Percentiles rank a stretch among this genome's conserved stretches.
Evolutionary conservation across 2,113 vertebrate species (phyloP).

Genomic region (western clawed frog (Xenopus tropicalis)): DNA sequence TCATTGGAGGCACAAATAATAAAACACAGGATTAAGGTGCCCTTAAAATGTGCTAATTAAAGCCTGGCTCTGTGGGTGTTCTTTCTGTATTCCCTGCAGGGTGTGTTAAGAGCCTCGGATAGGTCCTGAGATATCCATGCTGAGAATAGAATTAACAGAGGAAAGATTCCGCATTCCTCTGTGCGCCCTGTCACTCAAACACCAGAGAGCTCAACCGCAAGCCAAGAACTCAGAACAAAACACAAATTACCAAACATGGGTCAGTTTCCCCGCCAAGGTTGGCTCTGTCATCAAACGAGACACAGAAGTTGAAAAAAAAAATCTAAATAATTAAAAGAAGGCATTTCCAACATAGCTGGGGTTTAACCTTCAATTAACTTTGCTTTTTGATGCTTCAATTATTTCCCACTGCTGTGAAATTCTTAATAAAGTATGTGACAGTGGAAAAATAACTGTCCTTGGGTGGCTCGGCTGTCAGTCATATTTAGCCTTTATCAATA

Average conservation of each 20-base stretch:
- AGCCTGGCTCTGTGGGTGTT: constrained; percentile 1
- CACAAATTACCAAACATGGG: constrained; percentile 31
- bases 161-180: not conserved
- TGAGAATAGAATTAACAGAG: constrained; percentile 5
- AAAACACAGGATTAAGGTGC: not conserved
- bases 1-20: not conserved
- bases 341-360: constrained; percentile 8
- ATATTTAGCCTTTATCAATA: constrained; percentile 25
- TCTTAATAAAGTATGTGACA: constrained; percentile 17
- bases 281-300: not conserved
- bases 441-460: constrained; percentile 4
- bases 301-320: constrained; percentile 11
- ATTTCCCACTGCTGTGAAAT: constrained; percentile 36
- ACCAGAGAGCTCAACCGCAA: not conserved
- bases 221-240: constrained; percentile 15
- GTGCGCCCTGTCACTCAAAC: constrained; percentile 21
- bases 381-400: constrained; percentile 39
- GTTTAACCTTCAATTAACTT: constrained; percentile 41
- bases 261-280: constrained; percentile 7
- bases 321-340: constrained; percentile 27
- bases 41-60: constrained; percentile 28
- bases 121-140: constrained; percentile 8
- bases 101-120: not conserved
- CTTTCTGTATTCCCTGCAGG: constrained; percentile 22
- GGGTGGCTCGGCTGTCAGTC: constrained; percentile 6